These are phyloP conservation scores for Calliopsis andreniformis DNA, from an alignment of 1,140 invertebrate species.

Conservation along the genomic window DNA sequence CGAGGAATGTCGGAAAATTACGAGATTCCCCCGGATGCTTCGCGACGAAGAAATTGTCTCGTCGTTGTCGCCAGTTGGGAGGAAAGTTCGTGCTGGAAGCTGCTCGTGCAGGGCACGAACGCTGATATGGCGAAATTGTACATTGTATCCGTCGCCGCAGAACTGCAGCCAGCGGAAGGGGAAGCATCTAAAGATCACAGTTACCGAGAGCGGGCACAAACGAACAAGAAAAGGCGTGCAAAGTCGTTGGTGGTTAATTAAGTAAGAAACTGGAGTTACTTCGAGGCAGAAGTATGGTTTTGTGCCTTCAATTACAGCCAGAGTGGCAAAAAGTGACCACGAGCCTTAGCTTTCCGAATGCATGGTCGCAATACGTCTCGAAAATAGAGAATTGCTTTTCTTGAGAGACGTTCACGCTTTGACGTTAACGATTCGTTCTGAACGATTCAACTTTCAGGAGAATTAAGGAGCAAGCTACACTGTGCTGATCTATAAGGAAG, in stretches of 20 bases:
- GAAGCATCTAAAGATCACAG: not conserved
- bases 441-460: too few species aligned
- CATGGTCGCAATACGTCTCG: not conserved
- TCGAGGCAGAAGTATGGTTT: not conserved
- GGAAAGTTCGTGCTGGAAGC: too few species aligned
- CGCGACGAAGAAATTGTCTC: too few species aligned
- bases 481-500: too few species aligned
- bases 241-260: constrained; percentile 37
- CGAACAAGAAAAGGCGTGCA: constrained; percentile 2
- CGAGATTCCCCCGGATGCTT: not conserved
- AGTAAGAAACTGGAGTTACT: constrained; percentile 24
- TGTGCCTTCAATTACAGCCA: constrained; percentile 8
- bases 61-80: too few species aligned
- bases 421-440: constrained; percentile 1
- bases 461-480: not conserved
- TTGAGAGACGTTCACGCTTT: not conserved
- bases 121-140: not conserved
- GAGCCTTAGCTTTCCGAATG: not conserved
- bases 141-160: too few species aligned
- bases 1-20: not conserved
- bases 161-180: not conserved
- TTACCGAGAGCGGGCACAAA: not conserved
- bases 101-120: not conserved
- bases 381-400: not conserved
- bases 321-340: constrained; percentile 14